Percentiles rank a stretch among this genome's conserved stretches.
Evolutionary conservation across 2,113 vertebrate species (phyloP).

Genomic region (Sarotherodon lohbergeri): DNA sequence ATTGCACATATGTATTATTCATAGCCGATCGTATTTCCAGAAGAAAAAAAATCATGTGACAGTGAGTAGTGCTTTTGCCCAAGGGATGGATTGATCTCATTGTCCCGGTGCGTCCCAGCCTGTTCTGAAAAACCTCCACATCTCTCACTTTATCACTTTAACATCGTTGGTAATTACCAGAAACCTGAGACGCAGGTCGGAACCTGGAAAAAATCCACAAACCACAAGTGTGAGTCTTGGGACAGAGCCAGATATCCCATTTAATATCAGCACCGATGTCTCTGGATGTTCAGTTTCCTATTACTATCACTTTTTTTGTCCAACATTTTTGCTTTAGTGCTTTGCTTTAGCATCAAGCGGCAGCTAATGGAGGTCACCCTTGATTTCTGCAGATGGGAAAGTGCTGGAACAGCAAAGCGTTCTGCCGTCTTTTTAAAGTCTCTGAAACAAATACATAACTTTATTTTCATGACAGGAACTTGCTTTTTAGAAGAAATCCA

Average conservation of each 20-base stretch:
- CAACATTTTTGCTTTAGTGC: not conserved
- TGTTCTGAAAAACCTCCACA: not conserved
- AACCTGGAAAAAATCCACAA: slow-evolving; percentile 15
- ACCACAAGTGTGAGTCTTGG: slow-evolving; percentile 14
- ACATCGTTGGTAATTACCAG: slow-evolving; percentile 8
- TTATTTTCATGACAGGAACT: not conserved
- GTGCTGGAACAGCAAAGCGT: not conserved
- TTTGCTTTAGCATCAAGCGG: not conserved
- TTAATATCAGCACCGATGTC: not conserved
- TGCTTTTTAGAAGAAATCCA: not conserved
- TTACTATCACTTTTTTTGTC: slow-evolving; percentile 3
- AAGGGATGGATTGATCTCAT: not conserved
- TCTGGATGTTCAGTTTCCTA: not conserved
- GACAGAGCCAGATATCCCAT: slow-evolving; percentile 20
- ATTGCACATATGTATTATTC: not conserved
- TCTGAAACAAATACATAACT: not conserved
- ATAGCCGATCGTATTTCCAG: not conserved
- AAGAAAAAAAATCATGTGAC: not conserved
- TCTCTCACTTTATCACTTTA: not conserved
- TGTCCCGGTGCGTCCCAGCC: not conserved
- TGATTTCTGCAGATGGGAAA: slow-evolving; percentile 2
- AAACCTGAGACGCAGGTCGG: slow-evolving; percentile 4
- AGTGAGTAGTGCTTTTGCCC: not conserved
- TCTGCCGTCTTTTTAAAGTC: not conserved
- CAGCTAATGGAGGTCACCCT: slow-evolving; percentile 5